A percentile compares a stretch with the other conserved stretches of the same genome.
Conservation (phyloP, 2,888 invertebrate genomes). For the Nasonia oneida region DNA sequence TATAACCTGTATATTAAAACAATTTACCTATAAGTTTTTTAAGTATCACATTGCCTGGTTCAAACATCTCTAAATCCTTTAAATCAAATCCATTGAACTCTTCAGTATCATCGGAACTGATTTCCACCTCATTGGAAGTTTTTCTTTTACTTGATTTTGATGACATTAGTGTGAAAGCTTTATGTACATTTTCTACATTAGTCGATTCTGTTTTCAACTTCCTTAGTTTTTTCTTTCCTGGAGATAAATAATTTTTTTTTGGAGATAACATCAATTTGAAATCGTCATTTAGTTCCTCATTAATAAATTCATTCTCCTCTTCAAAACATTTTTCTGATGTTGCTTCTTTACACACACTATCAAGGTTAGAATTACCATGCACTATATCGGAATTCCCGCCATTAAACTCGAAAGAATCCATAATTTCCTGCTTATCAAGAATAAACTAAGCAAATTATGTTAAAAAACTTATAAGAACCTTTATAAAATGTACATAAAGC, state of each 20-base stretch:
- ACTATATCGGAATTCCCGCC: constrained; percentile 53
- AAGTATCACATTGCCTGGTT: constrained; percentile 35
- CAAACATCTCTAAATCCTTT: constrained; percentile 34
- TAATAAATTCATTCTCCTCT: background rate
- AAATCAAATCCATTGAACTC: constrained; percentile 56
- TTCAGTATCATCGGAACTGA: constrained; percentile 48
- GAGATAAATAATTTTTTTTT: constrained; percentile 46
- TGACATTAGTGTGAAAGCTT: constrained; percentile 3
- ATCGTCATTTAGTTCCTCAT: constrained; percentile 48
- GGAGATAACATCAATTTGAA: constrained; percentile 21
- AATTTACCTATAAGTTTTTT: constrained; percentile 57
- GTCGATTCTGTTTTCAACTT: constrained; percentile 44
- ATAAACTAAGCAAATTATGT: background rate
- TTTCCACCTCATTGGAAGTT: constrained; percentile 35
- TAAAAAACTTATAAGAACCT: background rate
- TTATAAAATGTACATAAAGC: background rate
- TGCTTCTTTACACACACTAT: constrained; percentile 22
- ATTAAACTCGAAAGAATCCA: constrained; percentile 59
- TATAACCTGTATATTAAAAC: background rate
- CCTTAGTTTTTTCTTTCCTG: constrained; percentile 35
- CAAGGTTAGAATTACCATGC: constrained; percentile 58
- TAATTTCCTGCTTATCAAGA: constrained; percentile 6
- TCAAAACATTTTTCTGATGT: constrained; percentile 33
- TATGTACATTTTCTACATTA: constrained; percentile 17
- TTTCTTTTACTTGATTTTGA: constrained; percentile 46